Evolutionary conservation across 35 echinoderm and acorn worm species (phyloP).

Genomic region (Acanthaster planci): DNA sequence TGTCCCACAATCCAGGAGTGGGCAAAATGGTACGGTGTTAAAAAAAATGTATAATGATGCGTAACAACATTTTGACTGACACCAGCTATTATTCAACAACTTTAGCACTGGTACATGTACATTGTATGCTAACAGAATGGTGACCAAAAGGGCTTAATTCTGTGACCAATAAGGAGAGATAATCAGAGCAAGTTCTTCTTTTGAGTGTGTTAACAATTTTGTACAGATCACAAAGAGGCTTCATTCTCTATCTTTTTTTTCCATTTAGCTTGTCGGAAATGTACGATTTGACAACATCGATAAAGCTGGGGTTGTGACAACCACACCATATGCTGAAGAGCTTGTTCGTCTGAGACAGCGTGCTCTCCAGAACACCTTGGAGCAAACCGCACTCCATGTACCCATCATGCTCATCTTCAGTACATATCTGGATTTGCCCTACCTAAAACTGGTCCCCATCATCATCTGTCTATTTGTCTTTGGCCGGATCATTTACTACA

Average conservation of each 20-base stretch:
- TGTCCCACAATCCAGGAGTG: no score
- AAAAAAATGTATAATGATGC: no score
- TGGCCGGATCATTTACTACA: slow-evolving; percentile 14
- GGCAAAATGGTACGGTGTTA: no score
- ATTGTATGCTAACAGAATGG: no score
- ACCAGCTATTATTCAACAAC: no score
- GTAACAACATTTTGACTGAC: no score
- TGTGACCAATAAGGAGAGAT: no score
- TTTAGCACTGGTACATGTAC: no score
- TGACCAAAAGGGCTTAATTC: no score
- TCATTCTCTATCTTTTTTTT: not conserved
- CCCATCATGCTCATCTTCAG: not conserved
- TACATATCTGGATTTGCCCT: slow-evolving; percentile 11
- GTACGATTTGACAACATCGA: not conserved
- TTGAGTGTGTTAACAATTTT: no score
- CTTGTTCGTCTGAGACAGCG: not conserved
- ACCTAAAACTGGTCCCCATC: slow-evolving; percentile 23
- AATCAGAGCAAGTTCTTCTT: no score
- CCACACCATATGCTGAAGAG: not conserved
- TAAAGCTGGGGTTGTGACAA: not conserved
- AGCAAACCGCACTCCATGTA: not conserved
- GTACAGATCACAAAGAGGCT: no score
- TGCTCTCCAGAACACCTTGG: slow-evolving; percentile 35
- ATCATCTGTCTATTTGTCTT: slow-evolving; percentile 19
- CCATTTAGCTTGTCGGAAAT: not conserved